Base-by-base conservation (phyloP, 1,140 invertebrate species). In the Theocolax elegans region DNA sequence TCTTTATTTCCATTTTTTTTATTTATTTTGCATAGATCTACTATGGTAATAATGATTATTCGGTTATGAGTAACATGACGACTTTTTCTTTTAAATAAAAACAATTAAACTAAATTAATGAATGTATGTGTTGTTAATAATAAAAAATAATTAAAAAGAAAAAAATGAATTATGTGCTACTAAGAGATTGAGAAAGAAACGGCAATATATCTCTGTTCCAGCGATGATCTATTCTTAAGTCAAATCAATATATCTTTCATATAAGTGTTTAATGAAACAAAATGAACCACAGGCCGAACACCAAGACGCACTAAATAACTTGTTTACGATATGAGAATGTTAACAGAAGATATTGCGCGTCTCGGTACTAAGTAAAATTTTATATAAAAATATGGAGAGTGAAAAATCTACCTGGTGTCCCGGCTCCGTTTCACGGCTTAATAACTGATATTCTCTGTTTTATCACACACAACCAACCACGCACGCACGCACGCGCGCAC, bases 301-400 rank as follows among this genome's bases (percentile, higher is more conserved):
- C 23, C 25, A 19, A 67, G 59, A 60, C 12, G 17, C 51, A 17
- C 48, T 6, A n/a, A 15, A 63, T 54, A 62, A 53, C 3, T 60
- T 4, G 27, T 64, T 19, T 53, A 21, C 17, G 13, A 19, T 54
- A 49, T 44, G 42, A 46, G 31, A 42, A 40, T 60, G 51, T 29
- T 27, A 54, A 23, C 19, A 38, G 21, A 13, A 23, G 23, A 62
- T 21, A 53, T 13, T 29, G 23, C 8, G n/a, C 15, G 31, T 69
- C 54, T 15, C 27, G 15, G n/a, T 19, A 48, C 12, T 66, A 59
- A 65, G 35, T 65, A 21, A 71, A 71, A 71, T 51, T 71, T 60
- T 71, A 59, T 71, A 71, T 71, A 71, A 65, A 71, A 71, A 71
- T 65, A 65, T 65, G 54, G 21, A 64, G 54, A 71, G 69, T 71